These are phyloP conservation scores for Hippopotamyrus pictus DNA, from an alignment of 2,797 vertebrate species.

Conservation along the genomic window DNA sequence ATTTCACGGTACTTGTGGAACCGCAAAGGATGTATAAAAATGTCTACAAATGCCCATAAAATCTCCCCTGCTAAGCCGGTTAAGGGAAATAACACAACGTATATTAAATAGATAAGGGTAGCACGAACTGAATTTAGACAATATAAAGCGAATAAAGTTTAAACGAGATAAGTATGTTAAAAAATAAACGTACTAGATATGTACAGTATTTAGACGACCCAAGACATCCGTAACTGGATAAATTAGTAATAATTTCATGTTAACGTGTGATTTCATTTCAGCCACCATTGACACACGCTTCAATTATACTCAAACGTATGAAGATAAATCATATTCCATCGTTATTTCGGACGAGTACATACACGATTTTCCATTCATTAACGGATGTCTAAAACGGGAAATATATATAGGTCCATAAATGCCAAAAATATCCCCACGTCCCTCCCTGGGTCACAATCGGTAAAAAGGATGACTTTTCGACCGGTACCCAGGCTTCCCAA, in stretches of 20 bases:
- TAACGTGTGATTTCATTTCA: neutral
- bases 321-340: neutral
- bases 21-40: neutral
- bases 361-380: neutral
- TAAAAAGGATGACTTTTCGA: neutral
- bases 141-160: neutral
- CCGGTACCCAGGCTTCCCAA: slow-evolving; percentile 1
- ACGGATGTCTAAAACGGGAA: neutral
- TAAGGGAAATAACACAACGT: neutral
- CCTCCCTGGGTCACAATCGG: neutral
- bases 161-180: neutral
- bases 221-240: neutral
- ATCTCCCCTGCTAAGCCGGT: neutral
- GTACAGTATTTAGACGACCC: neutral
- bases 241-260: neutral
- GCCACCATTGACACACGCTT: neutral
- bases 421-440: neutral
- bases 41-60: neutral
- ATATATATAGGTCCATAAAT: neutral
- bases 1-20: neutral
- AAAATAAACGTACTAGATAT: neutral
- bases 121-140: neutral
- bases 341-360: neutral
- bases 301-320: neutral
- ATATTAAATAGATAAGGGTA: neutral